These are phyloP conservation scores for Protosalanx chinensis DNA, from an alignment of 2,797 vertebrate genomes.

Conservation along the genomic window DNA sequence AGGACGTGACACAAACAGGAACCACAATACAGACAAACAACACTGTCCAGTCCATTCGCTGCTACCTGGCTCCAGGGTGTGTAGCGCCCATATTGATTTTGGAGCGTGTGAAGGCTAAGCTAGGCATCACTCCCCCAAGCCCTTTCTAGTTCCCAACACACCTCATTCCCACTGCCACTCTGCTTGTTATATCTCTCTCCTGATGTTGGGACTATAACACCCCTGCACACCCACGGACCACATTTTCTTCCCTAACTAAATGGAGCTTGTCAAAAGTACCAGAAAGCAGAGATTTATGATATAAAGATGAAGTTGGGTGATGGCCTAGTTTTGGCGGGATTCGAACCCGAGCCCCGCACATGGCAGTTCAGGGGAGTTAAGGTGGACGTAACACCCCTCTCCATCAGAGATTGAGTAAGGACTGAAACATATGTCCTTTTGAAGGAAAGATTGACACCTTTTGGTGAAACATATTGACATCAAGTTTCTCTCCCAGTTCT, in stretches of 20 bases:
- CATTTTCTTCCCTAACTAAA: no score
- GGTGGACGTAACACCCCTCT: not conserved
- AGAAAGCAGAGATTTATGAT: no score
- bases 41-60: not conserved
- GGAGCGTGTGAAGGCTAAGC: not conserved
- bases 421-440: slow-evolving; percentile 2
- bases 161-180: not conserved
- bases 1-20: no score
- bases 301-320: no score
- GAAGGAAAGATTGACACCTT: not conserved
- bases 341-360: no score
- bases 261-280: no score
- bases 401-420: not conserved
- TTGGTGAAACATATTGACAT: no score
- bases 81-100: slow-evolving; percentile 14
- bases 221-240: not conserved
- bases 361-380: not conserved
- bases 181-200: not conserved
- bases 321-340: no score
- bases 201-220: not conserved
- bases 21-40: no score
- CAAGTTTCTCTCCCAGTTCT: no score
- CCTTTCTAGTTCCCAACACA: slow-evolving; percentile 1
- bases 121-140: not conserved
- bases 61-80: not conserved